These are phyloP conservation scores for Portunus trituberculatus DNA, from an alignment of 1,140 invertebrate genomes.

Conservation along the genomic window DNA sequence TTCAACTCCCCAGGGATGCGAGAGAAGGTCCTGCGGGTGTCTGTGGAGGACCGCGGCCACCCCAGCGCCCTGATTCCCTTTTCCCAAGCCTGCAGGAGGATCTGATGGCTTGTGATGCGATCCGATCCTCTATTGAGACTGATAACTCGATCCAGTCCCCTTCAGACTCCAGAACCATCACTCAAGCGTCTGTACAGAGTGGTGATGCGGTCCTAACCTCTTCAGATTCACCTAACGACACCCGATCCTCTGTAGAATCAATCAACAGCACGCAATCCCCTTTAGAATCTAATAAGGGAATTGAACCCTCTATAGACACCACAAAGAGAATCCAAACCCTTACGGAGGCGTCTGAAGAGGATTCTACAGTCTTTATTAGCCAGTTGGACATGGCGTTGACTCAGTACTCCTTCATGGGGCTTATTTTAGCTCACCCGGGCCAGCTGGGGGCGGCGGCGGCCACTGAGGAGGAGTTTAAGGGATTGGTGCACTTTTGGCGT, in stretches of 20 bases:
- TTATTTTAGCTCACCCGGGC: slow-evolving; percentile 79
- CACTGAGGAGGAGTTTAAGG: slow-evolving; percentile 79
- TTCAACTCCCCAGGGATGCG: slow-evolving; percentile 35
- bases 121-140: too few relatives aligned
- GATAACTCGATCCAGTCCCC: too few relatives aligned
- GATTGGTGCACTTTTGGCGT: slow-evolving; percentile 81
- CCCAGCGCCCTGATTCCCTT: slow-evolving; percentile 28
- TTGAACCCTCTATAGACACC: too few relatives aligned
- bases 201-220: too few relatives aligned
- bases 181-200: too few relatives aligned
- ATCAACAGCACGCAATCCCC: background rate
- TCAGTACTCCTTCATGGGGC: slow-evolving; percentile 80
- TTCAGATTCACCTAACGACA: too few relatives aligned
- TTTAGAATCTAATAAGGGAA: background rate
- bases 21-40: slow-evolving; percentile 8
- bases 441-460: slow-evolving; percentile 78
- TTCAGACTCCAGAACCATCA: too few relatives aligned
- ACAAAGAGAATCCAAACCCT: too few relatives aligned
- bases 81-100: slow-evolving; percentile 27
- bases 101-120: background rate
- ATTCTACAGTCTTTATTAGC: slow-evolving; percentile 77
- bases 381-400: slow-evolving; percentile 81
- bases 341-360: background rate
- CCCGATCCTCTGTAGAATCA: too few relatives aligned
- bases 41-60: slow-evolving; percentile 31